phyloP scores from a whole-genome alignment of 2,888 invertebrate genomes.

The Nomada lathburiana region DNA sequence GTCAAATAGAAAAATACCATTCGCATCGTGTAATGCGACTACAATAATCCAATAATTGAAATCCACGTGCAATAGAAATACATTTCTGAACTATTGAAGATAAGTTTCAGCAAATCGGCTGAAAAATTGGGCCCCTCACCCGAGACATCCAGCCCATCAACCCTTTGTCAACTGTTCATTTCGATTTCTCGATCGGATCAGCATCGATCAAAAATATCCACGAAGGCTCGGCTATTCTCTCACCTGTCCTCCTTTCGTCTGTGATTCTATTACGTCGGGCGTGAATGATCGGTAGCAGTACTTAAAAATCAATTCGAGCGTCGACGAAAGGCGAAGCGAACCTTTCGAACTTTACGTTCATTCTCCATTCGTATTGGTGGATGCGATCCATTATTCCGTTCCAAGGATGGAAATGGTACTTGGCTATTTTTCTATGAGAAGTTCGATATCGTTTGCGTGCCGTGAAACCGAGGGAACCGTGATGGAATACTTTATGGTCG shows the following conservation, averaged over 20 bases:
- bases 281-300: constrained; percentile 12
- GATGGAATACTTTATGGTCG: neutral
- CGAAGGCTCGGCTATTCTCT: constrained; percentile 8
- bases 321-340: neutral
- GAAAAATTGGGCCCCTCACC: constrained; percentile 19
- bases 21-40: too few species aligned
- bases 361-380: constrained; percentile 7
- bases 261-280: constrained; percentile 23
- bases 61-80: neutral
- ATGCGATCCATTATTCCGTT: neutral
- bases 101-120: constrained; percentile 13
- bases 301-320: constrained; percentile 23
- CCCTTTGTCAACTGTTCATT: constrained; percentile 5
- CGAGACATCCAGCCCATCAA: neutral
- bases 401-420: neutral
- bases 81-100: constrained; percentile 8
- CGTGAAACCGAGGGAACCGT: neutral
- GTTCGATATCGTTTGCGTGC: neutral
- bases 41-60: neutral
- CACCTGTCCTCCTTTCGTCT: neutral
- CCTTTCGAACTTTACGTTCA: constrained; percentile 20
- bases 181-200: constrained; percentile 22
- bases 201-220: constrained; percentile 33
- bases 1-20: too few species aligned
- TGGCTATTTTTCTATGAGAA: neutral